Evolutionary conservation across 2,888 invertebrate genomes (phyloP).

Genomic region (Coenonympha arcania): DNA sequence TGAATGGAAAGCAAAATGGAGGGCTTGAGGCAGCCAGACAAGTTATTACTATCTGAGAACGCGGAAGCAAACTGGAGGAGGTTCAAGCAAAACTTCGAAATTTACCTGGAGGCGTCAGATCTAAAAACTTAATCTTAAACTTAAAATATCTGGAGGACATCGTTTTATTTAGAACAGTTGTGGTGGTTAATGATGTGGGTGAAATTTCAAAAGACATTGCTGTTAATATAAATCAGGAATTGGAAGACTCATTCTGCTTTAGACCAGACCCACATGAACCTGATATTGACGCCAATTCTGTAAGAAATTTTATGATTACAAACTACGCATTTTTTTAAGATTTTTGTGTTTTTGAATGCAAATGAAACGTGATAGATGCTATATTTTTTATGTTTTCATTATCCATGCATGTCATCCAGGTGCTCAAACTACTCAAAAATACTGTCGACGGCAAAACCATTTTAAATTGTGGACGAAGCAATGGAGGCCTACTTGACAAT

Average conservation of each 20-base stretch:
- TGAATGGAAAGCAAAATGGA: no score
- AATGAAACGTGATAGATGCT: not conserved
- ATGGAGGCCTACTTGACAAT: not conserved
- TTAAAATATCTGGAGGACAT: no score
- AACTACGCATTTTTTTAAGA: not conserved
- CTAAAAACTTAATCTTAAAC: no score
- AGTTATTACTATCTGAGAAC: no score
- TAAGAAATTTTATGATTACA: not conserved
- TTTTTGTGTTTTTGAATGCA: not conserved
- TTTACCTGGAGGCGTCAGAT: no score
- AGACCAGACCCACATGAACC: not conserved
- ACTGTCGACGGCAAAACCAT: not conserved
- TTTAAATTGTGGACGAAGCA: slow-evolving; percentile 1
- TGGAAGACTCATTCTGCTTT: not conserved
- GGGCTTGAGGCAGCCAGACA: no score
- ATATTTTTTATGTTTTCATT: not conserved
- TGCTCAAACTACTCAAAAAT: not conserved
- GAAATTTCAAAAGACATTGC: not conserved
- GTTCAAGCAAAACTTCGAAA: no score
- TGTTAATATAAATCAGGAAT: not conserved
- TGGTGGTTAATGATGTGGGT: slow-evolving; percentile 1
- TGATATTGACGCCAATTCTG: not conserved
- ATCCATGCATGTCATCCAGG: not conserved
- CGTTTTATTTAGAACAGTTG: no score
- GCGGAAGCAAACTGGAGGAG: no score